Conservation (phyloP, 2,888 invertebrate genomes). For the Trichopria drosophilae region DNA sequence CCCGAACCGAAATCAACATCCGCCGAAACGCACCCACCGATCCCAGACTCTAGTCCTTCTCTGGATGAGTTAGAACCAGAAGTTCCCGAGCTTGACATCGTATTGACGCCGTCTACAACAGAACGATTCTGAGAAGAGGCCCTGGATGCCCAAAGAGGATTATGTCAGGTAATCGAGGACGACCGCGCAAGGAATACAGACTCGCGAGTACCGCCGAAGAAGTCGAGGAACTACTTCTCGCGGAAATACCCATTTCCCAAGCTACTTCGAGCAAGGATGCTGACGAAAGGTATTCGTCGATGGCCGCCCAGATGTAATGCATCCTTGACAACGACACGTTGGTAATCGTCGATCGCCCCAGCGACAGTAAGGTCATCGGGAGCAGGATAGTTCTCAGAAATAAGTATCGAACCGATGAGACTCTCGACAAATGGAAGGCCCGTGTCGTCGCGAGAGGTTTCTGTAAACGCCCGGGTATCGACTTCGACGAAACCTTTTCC, state of each 20-base stretch:
- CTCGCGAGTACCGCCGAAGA: background rate
- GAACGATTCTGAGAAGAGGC: background rate
- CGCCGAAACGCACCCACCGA: too few species aligned
- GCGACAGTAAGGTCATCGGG: background rate
- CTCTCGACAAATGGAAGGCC: background rate
- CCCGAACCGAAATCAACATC: too few species aligned
- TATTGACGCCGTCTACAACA: too few species aligned
- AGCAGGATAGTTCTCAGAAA: slow-evolving; percentile 3
- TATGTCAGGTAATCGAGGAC: background rate
- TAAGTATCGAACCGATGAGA: background rate
- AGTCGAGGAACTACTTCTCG: background rate
- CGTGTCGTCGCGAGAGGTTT: background rate
- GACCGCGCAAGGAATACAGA: background rate
- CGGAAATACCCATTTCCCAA: background rate
- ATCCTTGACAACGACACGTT: too few species aligned
- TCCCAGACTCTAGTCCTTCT: too few species aligned
- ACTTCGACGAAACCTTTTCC: slow-evolving; percentile 1
- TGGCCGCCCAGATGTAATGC: background rate
- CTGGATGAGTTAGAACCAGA: too few species aligned
- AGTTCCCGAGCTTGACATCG: too few species aligned
- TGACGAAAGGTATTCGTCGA: background rate
- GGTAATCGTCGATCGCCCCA: slow-evolving; percentile 1
- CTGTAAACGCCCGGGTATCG: background rate
- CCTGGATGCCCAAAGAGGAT: background rate
- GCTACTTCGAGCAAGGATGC: background rate